Conservation (phyloP, 2,888 invertebrate species). For the Gastrophysa polygoni region DNA sequence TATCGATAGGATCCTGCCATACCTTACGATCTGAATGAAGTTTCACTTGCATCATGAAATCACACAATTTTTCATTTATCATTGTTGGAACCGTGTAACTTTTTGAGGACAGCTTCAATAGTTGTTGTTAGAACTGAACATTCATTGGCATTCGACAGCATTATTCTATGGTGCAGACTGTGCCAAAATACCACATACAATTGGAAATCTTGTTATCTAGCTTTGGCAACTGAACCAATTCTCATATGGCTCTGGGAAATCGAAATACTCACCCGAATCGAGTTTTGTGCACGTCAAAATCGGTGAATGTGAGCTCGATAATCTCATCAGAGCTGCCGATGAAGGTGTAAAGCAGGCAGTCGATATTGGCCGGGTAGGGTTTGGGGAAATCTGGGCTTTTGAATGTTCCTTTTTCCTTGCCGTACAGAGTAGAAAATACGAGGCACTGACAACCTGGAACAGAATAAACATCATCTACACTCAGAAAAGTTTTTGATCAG, state of each 20-base stretch:
- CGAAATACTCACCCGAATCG: constrained; percentile 68
- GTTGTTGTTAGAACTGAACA: too few species aligned
- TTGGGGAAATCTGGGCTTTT: constrained; percentile 84
- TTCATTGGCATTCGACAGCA: too few species aligned
- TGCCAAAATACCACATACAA: too few species aligned
- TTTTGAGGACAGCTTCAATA: too few species aligned
- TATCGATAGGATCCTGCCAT: too few species aligned
- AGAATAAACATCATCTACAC: constrained; percentile 5
- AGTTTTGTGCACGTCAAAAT: constrained; percentile 76
- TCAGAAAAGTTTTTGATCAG: too few species aligned
- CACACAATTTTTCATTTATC: too few species aligned
- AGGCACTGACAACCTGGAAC: constrained; percentile 83
- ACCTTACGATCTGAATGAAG: too few species aligned
- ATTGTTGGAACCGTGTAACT: too few species aligned
- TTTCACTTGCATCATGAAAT: too few species aligned
- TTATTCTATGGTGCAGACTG: too few species aligned
- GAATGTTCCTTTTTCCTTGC: constrained; percentile 79
- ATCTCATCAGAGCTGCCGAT: constrained; percentile 79
- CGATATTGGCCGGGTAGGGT: constrained; percentile 73
- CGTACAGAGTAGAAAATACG: constrained; percentile 78
- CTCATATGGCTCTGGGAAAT: neutral
- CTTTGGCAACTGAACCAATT: neutral
- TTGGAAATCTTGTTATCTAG: neutral
- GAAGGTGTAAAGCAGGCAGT: constrained; percentile 86
- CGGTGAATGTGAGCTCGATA: constrained; percentile 79